Percentiles rank a stretch among this genome's conserved stretches.
Evolutionary conservation across 1,140 invertebrate genomes (phyloP).

Genomic region (Chionoecetes opilio): DNA sequence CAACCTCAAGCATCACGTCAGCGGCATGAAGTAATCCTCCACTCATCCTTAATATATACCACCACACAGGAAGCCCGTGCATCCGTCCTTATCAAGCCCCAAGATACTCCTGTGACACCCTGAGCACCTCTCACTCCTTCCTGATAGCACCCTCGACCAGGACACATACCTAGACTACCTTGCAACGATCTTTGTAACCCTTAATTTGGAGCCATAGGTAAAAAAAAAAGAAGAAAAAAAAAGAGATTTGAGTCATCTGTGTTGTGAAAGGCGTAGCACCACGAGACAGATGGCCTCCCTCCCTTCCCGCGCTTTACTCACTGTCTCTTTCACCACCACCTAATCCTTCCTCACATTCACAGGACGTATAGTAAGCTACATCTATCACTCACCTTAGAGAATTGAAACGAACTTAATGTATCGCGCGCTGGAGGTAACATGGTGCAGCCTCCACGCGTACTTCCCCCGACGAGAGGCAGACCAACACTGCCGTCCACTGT

Average conservation of each 20-base stretch:
- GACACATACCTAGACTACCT: no score
- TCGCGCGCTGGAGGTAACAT: constrained; percentile 61
- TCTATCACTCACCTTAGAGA: constrained; percentile 59
- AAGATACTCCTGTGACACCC: no score
- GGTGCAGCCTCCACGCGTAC: not conserved
- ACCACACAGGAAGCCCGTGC: no score
- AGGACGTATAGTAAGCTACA: not conserved
- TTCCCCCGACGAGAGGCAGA: not conserved
- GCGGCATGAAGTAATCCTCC: no score
- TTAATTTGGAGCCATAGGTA: no score
- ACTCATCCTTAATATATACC: no score
- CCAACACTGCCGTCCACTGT: not conserved
- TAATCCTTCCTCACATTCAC: not conserved
- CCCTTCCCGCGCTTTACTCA: not conserved
- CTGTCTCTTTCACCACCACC: not conserved
- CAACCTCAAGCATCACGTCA: no score
- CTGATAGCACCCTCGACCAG: no score
- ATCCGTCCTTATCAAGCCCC: no score
- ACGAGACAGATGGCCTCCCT: not conserved
- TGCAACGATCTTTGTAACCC: no score
- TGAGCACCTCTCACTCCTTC: no score
- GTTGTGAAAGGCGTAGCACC: not conserved
- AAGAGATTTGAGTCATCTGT: not conserved
- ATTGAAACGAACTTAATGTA: constrained; percentile 57
- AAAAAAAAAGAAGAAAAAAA: no score